A percentile compares a stretch with the other conserved stretches of the same genome.
These are phyloP conservation scores for Mormyrus lacerda DNA, from an alignment of 2,113 vertebrate genomes.

Conservation along the genomic window DNA sequence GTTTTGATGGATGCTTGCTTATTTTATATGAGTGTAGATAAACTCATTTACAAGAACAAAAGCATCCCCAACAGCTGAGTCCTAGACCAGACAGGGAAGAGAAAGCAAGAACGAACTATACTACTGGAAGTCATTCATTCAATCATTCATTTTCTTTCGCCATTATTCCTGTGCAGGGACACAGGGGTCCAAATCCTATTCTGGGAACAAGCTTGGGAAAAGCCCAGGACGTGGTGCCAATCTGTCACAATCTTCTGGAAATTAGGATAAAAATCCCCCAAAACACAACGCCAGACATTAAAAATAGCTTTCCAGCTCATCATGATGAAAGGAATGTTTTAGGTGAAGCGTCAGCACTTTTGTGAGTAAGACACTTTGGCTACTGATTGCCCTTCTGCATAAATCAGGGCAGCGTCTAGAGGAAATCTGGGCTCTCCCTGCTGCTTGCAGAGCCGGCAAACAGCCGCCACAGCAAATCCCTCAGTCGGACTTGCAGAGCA, in stretches of 20 bases:
- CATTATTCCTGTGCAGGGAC: not conserved
- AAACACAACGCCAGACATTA: not conserved
- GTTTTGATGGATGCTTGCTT: not conserved
- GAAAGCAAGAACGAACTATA: not conserved
- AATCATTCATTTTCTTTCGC: not conserved
- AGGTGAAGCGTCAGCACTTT: not conserved
- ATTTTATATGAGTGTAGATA: not conserved
- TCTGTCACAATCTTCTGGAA: not conserved
- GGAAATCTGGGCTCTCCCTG: not conserved
- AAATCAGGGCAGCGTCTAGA: not conserved
- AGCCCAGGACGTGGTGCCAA: not conserved
- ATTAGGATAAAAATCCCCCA: not conserved
- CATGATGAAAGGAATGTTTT: not conserved
- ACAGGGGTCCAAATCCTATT: not conserved
- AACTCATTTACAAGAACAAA: not conserved
- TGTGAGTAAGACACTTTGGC: not conserved
- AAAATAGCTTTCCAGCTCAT: not conserved
- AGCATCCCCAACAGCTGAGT: not conserved
- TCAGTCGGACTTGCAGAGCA: not conserved
- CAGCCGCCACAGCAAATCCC: not conserved
- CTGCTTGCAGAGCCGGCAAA: not conserved
- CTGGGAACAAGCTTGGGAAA: not conserved
- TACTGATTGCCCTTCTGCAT: not conserved
- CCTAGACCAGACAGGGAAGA: not conserved
- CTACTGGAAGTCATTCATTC: not conserved